A percentile compares a stretch with the other conserved stretches of the same genome.
Evolutionary conservation across 2,113 vertebrate genomes (phyloP).

Genomic region (Polyodon spathula): DNA sequence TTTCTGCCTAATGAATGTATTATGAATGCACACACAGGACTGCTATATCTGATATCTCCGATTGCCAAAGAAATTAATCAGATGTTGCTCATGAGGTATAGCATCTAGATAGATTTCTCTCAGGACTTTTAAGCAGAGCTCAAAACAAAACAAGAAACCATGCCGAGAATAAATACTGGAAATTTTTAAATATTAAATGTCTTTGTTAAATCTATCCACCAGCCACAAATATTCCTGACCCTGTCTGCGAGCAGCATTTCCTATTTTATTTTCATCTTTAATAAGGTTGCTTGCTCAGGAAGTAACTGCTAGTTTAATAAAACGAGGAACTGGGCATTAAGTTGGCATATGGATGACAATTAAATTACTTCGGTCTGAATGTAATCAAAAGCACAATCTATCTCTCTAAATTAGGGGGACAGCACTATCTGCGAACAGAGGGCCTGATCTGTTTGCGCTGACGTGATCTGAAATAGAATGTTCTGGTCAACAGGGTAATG

Average conservation of each 20-base stretch:
- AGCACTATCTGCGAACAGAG: neutral
- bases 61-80: too few relatives aligned
- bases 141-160: too few relatives aligned
- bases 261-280: conserved; percentile 19
- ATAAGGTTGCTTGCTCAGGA: conserved; percentile 27
- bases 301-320: conserved; percentile 23
- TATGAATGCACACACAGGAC: too few relatives aligned
- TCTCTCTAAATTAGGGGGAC: conserved; percentile 24
- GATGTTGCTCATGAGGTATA: too few relatives aligned
- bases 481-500: conserved; percentile 23
- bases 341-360: conserved; percentile 31
- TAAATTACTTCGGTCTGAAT: conserved; percentile 28
- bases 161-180: neutral
- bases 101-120: too few relatives aligned
- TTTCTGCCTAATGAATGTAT: too few relatives aligned
- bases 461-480: conserved; percentile 22
- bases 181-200: neutral
- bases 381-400: conserved; percentile 29
- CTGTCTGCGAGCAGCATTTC: neutral
- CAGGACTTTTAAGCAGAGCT: too few relatives aligned
- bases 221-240: neutral
- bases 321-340: conserved; percentile 28
- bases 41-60: too few relatives aligned
- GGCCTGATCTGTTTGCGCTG: conserved; percentile 10
- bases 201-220: neutral